Conservation (phyloP, 2,113 vertebrate species). For the Laterallus jamaicensis region DNA sequence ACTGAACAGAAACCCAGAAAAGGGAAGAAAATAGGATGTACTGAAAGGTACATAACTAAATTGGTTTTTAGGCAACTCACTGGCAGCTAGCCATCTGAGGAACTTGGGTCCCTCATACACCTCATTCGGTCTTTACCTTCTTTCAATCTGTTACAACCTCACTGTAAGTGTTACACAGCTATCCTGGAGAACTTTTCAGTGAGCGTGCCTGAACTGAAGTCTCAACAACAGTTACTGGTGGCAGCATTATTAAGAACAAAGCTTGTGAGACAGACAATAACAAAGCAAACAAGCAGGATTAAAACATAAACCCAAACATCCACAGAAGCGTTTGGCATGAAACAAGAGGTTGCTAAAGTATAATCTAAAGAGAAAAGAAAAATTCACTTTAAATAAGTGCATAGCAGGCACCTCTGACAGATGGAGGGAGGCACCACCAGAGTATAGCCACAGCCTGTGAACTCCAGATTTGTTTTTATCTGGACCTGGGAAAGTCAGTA, state of each 20-base stretch:
- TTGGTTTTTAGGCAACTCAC: neutral
- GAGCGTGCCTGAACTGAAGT: neutral
- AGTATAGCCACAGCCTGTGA: neutral
- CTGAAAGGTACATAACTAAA: neutral
- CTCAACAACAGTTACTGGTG: neutral
- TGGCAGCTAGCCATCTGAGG: neutral
- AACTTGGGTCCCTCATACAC: neutral
- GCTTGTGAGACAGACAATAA: neutral
- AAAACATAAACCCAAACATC: neutral
- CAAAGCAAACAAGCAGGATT: neutral
- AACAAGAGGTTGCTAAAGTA: neutral
- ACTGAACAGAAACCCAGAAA: neutral
- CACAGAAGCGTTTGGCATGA: neutral
- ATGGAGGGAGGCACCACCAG: neutral
- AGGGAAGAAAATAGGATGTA: neutral
- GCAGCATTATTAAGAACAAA: neutral
- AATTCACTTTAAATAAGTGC: neutral
- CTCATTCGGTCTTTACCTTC: neutral
- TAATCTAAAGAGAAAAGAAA: neutral
- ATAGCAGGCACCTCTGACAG: neutral
- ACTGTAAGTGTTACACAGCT: neutral
- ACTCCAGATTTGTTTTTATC: neutral
- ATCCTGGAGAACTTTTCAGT: neutral
- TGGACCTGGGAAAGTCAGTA: neutral
- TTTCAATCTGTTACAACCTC: neutral